Conservation (phyloP, 2,797 vertebrate species). For the Sebastes cheni region DNA sequence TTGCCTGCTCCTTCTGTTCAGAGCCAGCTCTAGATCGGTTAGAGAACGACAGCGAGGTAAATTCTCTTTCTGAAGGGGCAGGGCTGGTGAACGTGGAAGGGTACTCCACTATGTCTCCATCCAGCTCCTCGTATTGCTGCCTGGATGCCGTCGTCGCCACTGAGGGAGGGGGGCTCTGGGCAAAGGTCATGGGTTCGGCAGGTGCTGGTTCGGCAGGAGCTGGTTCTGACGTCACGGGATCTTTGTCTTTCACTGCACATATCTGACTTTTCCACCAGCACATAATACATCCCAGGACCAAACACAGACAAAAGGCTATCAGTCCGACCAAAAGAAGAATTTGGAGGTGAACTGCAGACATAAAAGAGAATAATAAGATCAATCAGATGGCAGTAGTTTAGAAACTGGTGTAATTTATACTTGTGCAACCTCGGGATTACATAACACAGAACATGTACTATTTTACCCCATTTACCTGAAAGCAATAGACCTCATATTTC, state of each 20-base stretch:
- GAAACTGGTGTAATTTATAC: background rate
- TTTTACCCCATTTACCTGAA: background rate
- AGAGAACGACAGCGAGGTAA: slow-evolving; percentile 18
- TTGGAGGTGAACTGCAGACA: slow-evolving; percentile 83
- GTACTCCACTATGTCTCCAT: slow-evolving; percentile 70
- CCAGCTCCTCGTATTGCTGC: slow-evolving; percentile 70
- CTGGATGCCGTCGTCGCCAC: slow-evolving; percentile 25
- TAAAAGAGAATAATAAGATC: slow-evolving; percentile 5
- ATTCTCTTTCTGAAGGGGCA: slow-evolving; percentile 57
- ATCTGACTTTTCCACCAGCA: slow-evolving; percentile 74
- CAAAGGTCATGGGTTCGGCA: slow-evolving; percentile 38
- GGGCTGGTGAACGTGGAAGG: slow-evolving; percentile 66
- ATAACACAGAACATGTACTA: background rate
- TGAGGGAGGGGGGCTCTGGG: slow-evolving; percentile 26
- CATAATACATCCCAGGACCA: slow-evolving; percentile 82
- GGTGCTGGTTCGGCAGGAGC: slow-evolving; percentile 29
- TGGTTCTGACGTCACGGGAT: slow-evolving; percentile 14
- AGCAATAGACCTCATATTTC: background rate
- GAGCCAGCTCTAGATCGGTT: slow-evolving; percentile 13
- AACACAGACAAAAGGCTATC: slow-evolving; percentile 78
- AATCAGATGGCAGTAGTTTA: background rate
- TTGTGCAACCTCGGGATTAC: background rate
- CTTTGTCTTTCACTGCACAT: slow-evolving; percentile 49
- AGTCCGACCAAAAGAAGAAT: slow-evolving; percentile 82
- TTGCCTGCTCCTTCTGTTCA: slow-evolving; percentile 55